Evolutionary conservation across 2,797 vertebrate species (phyloP), one percentile per base, ranked within the genome.

Genomic region (Lagocephalus sceleratus): DNA sequence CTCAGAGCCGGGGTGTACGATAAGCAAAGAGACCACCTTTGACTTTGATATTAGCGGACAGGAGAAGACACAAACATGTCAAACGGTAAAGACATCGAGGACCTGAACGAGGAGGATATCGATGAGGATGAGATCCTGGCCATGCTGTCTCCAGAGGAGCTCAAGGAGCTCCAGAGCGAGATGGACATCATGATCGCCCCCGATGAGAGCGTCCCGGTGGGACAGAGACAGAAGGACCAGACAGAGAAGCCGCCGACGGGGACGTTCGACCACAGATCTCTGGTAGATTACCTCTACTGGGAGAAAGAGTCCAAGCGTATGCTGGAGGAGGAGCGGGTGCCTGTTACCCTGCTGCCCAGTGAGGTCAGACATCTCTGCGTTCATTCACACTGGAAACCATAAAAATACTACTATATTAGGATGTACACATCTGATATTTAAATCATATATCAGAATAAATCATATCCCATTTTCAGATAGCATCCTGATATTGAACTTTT

Each of bases 111-210:
- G 0, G 94, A 92, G 47, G 95, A 99, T 47, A 91, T 97, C 0
- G 92, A 99, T 42, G 97, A 99, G 72, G 97, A 99, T 79, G 92
- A 93, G 78, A 92, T 99, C 85, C 89, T 99, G 71, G 94, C 96
- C 25, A 94, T 92, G 73, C 83, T 99, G 50, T 98, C 97, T 14
- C 92, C 94, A 0, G 95, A 99, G 81, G 96, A 99, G 82, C 91
- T 99, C 1, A 87, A 86, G 77, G 91, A 95, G 86, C 93, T 99
- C 55, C 95, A 98, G 73, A 92, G 88, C 0, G 97, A 98, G 79
- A 97, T 99, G 94, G 97, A 99, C 48, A 88, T 94, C 54, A 94
- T 94, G 11, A 95, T 99, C 67, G 95, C 93, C 40, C 97, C 97
- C 1, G 97, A 99, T 56, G 95, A 95, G 14, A 67, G 71, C 38